Evolutionary conservation across 2,797 vertebrate species (phyloP).

Genomic region (Hephaestus fuliginosus): DNA sequence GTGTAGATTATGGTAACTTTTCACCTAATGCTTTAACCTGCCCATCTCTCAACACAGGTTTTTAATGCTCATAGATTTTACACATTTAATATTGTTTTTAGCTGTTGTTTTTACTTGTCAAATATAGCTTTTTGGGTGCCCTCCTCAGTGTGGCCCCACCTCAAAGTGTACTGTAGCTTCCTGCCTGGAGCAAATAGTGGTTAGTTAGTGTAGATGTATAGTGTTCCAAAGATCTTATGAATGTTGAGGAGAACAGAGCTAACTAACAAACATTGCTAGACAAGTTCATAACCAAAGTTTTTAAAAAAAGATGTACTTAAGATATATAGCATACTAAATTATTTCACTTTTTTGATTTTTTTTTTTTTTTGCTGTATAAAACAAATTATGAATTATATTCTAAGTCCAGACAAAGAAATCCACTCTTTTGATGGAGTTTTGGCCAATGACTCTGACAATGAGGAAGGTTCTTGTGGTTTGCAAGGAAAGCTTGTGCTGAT

Average conservation of each 20-base stretch:
- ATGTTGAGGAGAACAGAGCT: slow-evolving; percentile 85
- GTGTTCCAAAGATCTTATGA: slow-evolving; percentile 88
- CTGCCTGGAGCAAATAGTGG: slow-evolving; percentile 79
- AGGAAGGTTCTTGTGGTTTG: slow-evolving; percentile 75
- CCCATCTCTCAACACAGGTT: slow-evolving; percentile 89
- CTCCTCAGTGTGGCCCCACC: slow-evolving; percentile 74
- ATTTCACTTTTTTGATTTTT: slow-evolving; percentile 83
- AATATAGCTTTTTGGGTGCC: slow-evolving; percentile 79
- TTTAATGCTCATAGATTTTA: slow-evolving; percentile 84
- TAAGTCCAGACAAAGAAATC: slow-evolving; percentile 81
- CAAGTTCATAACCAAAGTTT: slow-evolving; percentile 89
- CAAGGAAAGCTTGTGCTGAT: slow-evolving; percentile 88
- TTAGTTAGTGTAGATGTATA: slow-evolving; percentile 83
- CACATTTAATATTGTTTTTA: slow-evolving; percentile 78
- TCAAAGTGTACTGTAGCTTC: slow-evolving; percentile 85
- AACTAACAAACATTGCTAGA: slow-evolving; percentile 87
- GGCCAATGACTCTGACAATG: slow-evolving; percentile 81
- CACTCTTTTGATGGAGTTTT: slow-evolving; percentile 76
- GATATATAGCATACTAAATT: slow-evolving; percentile 88
- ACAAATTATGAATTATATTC: slow-evolving; percentile 85
- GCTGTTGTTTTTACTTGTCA: slow-evolving; percentile 75
- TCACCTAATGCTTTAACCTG: slow-evolving; percentile 88
- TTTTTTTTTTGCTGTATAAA: slow-evolving; percentile 84
- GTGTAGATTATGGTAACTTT: slow-evolving; percentile 86
- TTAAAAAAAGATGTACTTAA: slow-evolving; percentile 83